Evolutionary conservation across 1,140 invertebrate species (phyloP).

Genomic region (Trypoxylus dichotomus): DNA sequence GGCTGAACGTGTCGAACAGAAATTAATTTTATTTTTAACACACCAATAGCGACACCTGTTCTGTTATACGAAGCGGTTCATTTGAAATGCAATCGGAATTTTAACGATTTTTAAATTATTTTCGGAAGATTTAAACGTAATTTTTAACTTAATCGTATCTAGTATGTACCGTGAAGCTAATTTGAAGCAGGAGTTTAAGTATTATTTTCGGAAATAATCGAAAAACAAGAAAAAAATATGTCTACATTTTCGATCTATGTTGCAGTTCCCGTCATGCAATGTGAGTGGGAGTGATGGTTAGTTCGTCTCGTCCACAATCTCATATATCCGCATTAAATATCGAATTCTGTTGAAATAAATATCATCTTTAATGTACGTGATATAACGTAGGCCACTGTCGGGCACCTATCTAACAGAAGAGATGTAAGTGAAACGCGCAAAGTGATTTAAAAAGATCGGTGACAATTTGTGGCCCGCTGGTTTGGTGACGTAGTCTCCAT

Average conservation of each 20-base stretch:
- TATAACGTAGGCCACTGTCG: not conserved
- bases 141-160: not conserved
- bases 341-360: not conserved
- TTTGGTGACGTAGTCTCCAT: slow-evolving; percentile 43
- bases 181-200: not conserved
- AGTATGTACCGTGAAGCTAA: not conserved
- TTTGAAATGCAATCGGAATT: not conserved
- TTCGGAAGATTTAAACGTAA: not conserved
- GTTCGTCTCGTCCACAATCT: slow-evolving; percentile 32
- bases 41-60: not conserved
- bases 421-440: slow-evolving; percentile 21
- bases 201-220: not conserved
- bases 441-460: slow-evolving; percentile 29
- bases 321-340: slow-evolving; percentile 26
- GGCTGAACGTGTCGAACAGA: not conserved
- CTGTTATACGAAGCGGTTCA: not conserved
- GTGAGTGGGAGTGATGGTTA: slow-evolving; percentile 43
- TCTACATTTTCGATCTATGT: slow-evolving; percentile 29
- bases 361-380: slow-evolving; percentile 4
- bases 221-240: slow-evolving; percentile 26
- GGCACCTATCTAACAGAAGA: slow-evolving; percentile 13
- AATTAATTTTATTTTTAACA: not conserved
- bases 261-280: slow-evolving; percentile 40
- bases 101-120: not conserved
- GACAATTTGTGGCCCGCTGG: slow-evolving; percentile 30